A percentile compares a stretch with the other conserved stretches of the same genome.
These are phyloP conservation scores for Bos indicus DNA, from an alignment of 2,113 vertebrate genomes.

Conservation along the genomic window DNA sequence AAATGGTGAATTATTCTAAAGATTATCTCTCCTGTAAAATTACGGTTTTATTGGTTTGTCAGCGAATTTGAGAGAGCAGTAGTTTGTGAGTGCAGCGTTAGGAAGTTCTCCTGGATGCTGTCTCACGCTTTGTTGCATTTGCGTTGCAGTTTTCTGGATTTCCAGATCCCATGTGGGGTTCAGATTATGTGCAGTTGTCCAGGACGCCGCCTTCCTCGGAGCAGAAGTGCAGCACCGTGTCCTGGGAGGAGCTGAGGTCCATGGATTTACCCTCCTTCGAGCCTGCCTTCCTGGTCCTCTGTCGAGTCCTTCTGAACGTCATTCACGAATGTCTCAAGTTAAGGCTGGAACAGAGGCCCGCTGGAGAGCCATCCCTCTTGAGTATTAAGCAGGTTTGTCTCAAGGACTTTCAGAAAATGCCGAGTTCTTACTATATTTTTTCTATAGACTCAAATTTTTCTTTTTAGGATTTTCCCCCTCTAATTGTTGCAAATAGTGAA, in stretches of 20 bases:
- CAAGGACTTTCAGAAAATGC: background rate
- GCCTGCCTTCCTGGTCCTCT: conserved; percentile 95
- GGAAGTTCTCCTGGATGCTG: background rate
- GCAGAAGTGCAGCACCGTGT: conserved; percentile 85
- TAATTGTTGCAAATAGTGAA: background rate
- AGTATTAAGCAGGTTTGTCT: conserved; percentile 96
- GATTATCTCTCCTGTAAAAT: background rate
- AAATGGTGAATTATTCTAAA: background rate
- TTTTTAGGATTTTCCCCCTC: background rate
- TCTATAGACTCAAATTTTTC: background rate
- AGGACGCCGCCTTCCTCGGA: conserved; percentile 78
- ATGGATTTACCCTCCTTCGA: conserved; percentile 98
- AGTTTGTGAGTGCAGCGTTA: background rate
- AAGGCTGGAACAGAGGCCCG: conserved; percentile 95
- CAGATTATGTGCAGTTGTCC: conserved; percentile 92
- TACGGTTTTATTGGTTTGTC: background rate
- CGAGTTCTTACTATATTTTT: fast-evolving
- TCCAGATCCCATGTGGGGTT: conserved; percentile 93
- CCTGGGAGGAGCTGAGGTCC: conserved; percentile 91
- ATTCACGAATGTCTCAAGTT: conserved; percentile 99
- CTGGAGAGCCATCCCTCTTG: conserved; percentile 95
- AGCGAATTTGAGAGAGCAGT: background rate
- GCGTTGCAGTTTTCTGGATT: conserved; percentile 90
- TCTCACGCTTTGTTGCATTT: conserved; percentile 58
- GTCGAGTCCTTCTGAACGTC: conserved; percentile 96